A percentile compares a stretch with the other conserved stretches of the same genome.
These are phyloP conservation scores for Eilema caniola DNA, from an alignment of 2,888 invertebrate species.

Conservation along the genomic window DNA sequence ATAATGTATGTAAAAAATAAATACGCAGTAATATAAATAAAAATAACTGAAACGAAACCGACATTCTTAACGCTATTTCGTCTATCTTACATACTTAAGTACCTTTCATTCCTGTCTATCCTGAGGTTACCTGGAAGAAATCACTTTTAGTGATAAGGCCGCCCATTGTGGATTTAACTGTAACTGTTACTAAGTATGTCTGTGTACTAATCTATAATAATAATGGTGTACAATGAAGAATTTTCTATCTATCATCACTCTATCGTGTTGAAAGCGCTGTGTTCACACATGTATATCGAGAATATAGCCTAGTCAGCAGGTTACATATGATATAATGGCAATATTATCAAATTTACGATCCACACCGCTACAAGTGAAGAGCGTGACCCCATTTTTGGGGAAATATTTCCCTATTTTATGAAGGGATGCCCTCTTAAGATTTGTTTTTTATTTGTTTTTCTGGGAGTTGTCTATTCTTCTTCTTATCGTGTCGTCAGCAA, in stretches of 20 bases:
- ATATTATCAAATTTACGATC: conserved; percentile 9
- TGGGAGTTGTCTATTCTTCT: neutral
- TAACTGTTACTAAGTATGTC: too few species aligned
- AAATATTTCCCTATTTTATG: conserved; percentile 19
- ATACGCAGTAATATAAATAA: neutral
- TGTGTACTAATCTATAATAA: too few species aligned
- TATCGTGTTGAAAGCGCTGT: conserved; percentile 32
- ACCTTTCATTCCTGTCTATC: too few species aligned
- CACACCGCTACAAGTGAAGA: neutral
- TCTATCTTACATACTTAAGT: too few species aligned
- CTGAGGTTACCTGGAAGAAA: too few species aligned
- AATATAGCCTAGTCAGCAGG: conserved; percentile 4
- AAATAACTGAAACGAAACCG: neutral
- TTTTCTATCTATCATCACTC: too few species aligned
- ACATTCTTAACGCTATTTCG: conserved; percentile 17
- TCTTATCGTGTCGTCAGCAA: too few species aligned
- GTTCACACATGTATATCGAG: conserved; percentile 14
- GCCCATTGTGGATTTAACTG: too few species aligned
- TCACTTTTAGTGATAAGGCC: too few species aligned
- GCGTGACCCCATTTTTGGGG: conserved; percentile 11
- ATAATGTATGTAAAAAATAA: too few species aligned
- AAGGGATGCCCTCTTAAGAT: neutral
- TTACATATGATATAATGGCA: conserved; percentile 8
- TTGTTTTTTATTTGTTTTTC: conserved; percentile 13
- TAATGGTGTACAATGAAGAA: too few species aligned